Evolutionary conservation across 2,888 invertebrate species (phyloP).

Genomic region (Sesamia inferens): DNA sequence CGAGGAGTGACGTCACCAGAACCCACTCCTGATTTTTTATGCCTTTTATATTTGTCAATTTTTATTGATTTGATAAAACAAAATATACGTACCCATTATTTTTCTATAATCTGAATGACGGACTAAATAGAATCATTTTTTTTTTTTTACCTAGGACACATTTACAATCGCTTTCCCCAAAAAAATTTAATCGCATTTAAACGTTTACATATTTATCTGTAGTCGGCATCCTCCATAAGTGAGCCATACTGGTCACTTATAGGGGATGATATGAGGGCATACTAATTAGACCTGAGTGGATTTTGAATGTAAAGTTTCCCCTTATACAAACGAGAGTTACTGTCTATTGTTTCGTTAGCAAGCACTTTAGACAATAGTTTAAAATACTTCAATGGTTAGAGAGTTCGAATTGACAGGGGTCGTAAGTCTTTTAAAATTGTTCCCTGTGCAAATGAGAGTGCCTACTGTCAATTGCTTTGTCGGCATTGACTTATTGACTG

Average conservation of each 20-base stretch:
- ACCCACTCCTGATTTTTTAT: too few relatives aligned
- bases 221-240: conserved; percentile 22
- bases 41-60: too few relatives aligned
- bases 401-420: neutral
- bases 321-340: neutral
- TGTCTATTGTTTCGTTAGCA: conserved; percentile 1
- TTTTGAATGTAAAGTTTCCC: neutral
- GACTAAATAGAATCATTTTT: too few relatives aligned
- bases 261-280: conserved; percentile 40
- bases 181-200: conserved; percentile 18
- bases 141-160: too few relatives aligned
- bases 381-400: conserved; percentile 1
- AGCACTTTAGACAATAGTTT: neutral
- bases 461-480: neutral
- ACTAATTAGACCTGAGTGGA: conserved; percentile 31
- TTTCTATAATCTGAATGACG: too few relatives aligned
- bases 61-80: too few relatives aligned
- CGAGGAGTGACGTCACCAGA: too few relatives aligned
- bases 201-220: conserved; percentile 28
- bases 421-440: neutral
- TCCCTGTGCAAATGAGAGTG: neutral
- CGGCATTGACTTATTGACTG: too few relatives aligned
- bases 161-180: conserved; percentile 29
- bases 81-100: too few relatives aligned
- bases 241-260: conserved; percentile 30